phyloP scores from a whole-genome alignment of 2,113 vertebrate genomes.

The Axis porcinus region DNA sequence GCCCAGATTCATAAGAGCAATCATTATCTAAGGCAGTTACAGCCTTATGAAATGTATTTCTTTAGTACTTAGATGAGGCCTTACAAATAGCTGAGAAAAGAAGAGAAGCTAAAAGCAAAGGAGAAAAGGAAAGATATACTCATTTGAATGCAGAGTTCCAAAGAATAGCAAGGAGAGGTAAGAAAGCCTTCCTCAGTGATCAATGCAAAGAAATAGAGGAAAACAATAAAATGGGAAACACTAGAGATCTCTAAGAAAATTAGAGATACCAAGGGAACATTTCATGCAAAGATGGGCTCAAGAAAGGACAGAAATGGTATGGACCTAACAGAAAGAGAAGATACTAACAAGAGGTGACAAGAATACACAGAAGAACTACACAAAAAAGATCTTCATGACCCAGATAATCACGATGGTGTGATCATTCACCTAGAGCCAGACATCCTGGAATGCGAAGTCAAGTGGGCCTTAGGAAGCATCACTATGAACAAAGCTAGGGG shows the following conservation, averaged over 20 bases:
- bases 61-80: not conserved
- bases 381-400: not conserved
- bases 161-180: not conserved
- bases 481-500: not conserved
- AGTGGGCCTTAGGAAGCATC: not conserved
- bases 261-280: not conserved
- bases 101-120: not conserved
- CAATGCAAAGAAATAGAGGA: not conserved
- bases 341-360: not conserved
- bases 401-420: not conserved
- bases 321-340: not conserved
- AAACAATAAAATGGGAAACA: not conserved
- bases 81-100: not conserved
- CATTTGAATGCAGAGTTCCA: not conserved
- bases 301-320: not conserved
- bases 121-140: not conserved
- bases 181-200: not conserved
- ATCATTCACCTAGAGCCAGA: not conserved
- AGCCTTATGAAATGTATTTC: not conserved
- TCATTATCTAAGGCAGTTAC: not conserved
- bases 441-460: not conserved
- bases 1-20: not conserved
- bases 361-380: not conserved
- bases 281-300: not conserved
- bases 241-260: not conserved